phyloP scores from a whole-genome alignment of 2,113 vertebrate species.

The Muntiacus reevesi region DNA sequence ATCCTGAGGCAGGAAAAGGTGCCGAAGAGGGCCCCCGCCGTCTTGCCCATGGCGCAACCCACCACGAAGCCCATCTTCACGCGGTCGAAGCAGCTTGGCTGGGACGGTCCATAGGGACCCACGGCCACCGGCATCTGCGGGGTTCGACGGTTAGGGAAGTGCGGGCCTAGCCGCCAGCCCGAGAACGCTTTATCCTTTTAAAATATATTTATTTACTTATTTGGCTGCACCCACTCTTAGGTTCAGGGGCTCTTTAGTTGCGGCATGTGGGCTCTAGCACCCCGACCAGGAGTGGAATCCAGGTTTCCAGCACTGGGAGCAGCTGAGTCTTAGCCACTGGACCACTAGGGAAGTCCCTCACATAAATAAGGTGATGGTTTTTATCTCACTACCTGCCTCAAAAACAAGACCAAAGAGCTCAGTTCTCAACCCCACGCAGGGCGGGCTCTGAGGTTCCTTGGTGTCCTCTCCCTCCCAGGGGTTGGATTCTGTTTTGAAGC shows the following conservation, averaged over 20 bases:
- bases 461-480: background rate
- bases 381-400: background rate
- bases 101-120: slow-evolving; percentile 94
- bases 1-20: slow-evolving; percentile 98
- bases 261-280: background rate
- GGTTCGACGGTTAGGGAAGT: background rate
- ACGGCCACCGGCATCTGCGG: slow-evolving; percentile 95
- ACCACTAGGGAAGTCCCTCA: background rate
- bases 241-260: background rate
- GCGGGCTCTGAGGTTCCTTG: background rate
- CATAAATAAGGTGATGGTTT: background rate
- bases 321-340: background rate
- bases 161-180: slow-evolving; percentile 17
- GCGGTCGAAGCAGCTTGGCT: slow-evolving; percentile 95
- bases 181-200: background rate
- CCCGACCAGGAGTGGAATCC: background rate
- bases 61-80: slow-evolving; percentile 99
- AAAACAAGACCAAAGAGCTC: background rate
- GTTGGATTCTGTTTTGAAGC: background rate
- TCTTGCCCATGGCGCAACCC: slow-evolving; percentile 97
- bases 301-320: background rate
- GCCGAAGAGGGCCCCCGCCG: slow-evolving; percentile 95
- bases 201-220: background rate
- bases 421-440: background rate
- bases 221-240: background rate